Evolutionary conservation across 2,888 invertebrate genomes (phyloP).

Genomic region (Drosophila melanosoma): DNA sequence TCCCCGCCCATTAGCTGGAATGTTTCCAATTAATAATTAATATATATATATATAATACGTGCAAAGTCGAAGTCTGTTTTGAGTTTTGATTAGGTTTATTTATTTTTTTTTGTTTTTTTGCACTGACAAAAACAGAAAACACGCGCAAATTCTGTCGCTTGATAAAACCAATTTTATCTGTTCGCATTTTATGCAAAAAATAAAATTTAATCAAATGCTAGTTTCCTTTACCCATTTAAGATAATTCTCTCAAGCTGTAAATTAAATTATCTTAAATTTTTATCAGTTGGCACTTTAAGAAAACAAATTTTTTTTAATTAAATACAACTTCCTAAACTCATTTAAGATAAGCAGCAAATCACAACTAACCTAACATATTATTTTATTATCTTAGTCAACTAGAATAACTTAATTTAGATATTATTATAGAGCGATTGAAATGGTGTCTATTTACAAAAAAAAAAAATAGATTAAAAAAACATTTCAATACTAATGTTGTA

Average conservation of each 20-base stretch:
- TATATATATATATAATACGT: neutral
- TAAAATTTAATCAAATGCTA: neutral
- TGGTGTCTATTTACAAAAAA: neutral
- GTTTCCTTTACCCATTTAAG: neutral
- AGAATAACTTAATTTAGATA: neutral
- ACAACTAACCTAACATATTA: neutral
- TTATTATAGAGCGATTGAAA: neutral
- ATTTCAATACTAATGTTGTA: neutral
- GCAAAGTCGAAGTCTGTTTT: constrained; percentile 9
- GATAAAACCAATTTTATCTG: neutral
- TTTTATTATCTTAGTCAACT: neutral
- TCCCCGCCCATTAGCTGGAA: constrained; percentile 25
- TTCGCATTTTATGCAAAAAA: neutral
- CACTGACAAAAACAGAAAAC: neutral
- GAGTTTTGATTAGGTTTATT: neutral
- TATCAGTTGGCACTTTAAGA: neutral
- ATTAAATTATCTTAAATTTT: neutral
- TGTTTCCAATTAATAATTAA: neutral
- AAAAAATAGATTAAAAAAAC: neutral
- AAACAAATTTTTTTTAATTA: neutral
- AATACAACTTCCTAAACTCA: neutral
- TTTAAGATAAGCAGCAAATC: neutral
- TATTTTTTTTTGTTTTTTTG: neutral
- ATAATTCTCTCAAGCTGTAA: neutral
- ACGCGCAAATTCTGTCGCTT: neutral